Conservation (phyloP, 2,888 invertebrate genomes). For the Sminthurinus aureus region DNA sequence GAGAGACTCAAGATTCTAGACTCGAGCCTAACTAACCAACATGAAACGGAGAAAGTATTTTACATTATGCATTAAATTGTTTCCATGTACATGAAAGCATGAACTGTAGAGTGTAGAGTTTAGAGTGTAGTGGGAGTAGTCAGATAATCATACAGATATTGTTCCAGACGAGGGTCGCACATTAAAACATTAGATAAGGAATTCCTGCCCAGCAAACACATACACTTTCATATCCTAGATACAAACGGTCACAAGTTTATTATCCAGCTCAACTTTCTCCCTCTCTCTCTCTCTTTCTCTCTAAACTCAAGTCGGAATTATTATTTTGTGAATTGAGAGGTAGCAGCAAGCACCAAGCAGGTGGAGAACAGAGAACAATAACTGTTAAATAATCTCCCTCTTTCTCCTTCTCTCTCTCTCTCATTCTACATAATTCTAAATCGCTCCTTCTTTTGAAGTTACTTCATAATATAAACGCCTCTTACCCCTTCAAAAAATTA, state of each 20-base stretch:
- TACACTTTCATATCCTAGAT: too few species aligned
- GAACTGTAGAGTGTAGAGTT: not conserved
- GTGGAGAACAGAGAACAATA: not conserved
- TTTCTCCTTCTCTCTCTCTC: not conserved
- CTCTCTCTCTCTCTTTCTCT: not conserved
- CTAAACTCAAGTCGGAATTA: not conserved
- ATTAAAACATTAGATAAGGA: not conserved
- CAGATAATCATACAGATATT: too few species aligned
- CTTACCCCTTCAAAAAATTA: not conserved
- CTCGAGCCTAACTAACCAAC: too few species aligned
- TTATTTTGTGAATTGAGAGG: not conserved
- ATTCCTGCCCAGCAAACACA: not conserved
- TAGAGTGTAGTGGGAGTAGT: too few species aligned
- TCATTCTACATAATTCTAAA: too few species aligned
- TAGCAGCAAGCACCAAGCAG: not conserved
- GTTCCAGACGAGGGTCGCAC: not conserved
- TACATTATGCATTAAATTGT: not conserved
- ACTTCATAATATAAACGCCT: too few species aligned
- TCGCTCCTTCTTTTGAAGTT: too few species aligned
- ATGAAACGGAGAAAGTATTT: not conserved
- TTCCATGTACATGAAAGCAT: not conserved
- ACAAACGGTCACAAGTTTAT: not conserved
- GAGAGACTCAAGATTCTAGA: too few species aligned
- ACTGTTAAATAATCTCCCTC: not conserved
- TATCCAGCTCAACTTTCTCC: not conserved